Evolutionary conservation across 2,113 vertebrate genomes (phyloP), one percentile per base, ranked within the genome.

Genomic region (Poeciliopsis retropinna): DNA sequence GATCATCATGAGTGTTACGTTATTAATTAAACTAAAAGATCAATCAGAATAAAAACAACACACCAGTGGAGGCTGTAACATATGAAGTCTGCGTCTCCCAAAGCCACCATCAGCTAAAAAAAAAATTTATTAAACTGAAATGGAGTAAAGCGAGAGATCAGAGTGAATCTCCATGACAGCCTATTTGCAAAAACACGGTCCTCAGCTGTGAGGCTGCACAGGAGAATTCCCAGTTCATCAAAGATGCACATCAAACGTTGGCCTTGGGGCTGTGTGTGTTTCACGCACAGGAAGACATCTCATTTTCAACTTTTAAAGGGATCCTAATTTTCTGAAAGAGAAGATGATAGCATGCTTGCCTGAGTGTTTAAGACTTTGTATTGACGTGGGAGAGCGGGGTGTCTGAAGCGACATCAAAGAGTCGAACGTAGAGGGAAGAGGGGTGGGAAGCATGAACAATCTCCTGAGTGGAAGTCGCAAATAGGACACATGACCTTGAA

Each of bases 211-310:
- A 29, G 44, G 80, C 51, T 67, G 47, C 83, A 84, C 85, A 60
- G 63, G 85, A 90, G 85, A 90, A 88, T 92, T 92, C 87, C 83
- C 75, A 79, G 67, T 88, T 88, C 85, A 91, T 93, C 83, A 92
- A 90, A 91, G 89, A 91, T 82, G 84, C 88, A 90, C 88, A 85
- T 93, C 83, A 88, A 90, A 85, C 73, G 10, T 66, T 41, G 72
- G 89, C 88, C 89, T 85, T n/a, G 67, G 72, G 88, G 85, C 86
- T 67, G 41, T 71, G 72, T 81, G 83, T 9, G 69, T 79, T 81
- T 77, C 85, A 74, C 15, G 41, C 68, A 41, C 73, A 72, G 70
- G 60, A 86, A 79, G 78, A 83, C 73, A 75, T 72, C 73, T 75
- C 68, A 81, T 87, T 89, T 88, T 82, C 67, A 72, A 83, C 82